These are phyloP conservation scores for Drosophila equinoxialis DNA, from an alignment of 1,140 invertebrate species.

Conservation along the genomic window DNA sequence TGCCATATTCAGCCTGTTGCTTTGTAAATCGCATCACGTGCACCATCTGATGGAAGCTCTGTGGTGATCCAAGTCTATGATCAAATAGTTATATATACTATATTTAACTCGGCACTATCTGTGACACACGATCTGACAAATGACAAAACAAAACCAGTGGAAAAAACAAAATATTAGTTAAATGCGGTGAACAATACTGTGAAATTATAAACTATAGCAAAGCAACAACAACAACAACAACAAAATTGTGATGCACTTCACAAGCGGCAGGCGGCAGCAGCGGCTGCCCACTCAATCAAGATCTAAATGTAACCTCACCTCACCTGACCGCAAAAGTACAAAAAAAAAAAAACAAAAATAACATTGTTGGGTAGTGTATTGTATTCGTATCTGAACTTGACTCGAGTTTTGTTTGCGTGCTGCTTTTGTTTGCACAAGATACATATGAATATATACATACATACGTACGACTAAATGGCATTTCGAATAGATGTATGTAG, in stretches of 20 bases:
- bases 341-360: constrained; percentile 27
- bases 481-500: constrained; percentile 43
- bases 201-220: constrained; percentile 68
- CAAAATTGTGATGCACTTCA: constrained; percentile 39
- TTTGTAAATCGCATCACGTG: constrained; percentile 43
- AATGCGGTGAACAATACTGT: constrained; percentile 55
- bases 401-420: constrained; percentile 63
- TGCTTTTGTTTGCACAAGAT: constrained; percentile 60
- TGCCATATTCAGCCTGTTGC: constrained; percentile 29
- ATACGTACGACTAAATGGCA: constrained; percentile 55
- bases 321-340: constrained; percentile 42
- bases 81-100: not conserved
- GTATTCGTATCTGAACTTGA: constrained; percentile 62
- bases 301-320: constrained; percentile 36
- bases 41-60: not conserved
- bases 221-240: constrained; percentile 8
- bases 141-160: constrained; percentile 6
- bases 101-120: constrained; percentile 38
- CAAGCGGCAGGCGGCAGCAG: not conserved
- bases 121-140: constrained; percentile 44
- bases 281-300: constrained; percentile 57
- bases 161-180: not conserved
- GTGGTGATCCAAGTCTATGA: constrained; percentile 9
- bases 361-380: constrained; percentile 30
- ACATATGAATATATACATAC: constrained; percentile 34